Percentiles rank a stretch among this genome's conserved stretches.
Conservation (phyloP, 2,797 vertebrate genomes). For the Scomberomorus guttatus region DNA sequence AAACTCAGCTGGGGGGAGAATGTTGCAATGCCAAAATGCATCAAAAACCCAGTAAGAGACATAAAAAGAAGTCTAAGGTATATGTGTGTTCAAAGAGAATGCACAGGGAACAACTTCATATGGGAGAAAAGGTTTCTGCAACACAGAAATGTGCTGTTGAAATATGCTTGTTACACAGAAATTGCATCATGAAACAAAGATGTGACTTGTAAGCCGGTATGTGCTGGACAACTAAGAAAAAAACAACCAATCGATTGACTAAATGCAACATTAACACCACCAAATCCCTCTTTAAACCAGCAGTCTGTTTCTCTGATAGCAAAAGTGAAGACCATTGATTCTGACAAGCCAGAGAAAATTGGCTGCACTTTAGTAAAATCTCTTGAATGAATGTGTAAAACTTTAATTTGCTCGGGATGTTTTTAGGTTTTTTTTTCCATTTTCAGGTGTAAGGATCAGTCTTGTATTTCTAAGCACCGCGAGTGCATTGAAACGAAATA, state of each 20-base stretch:
- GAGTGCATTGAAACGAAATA: neutral
- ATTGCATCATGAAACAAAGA: slow-evolving; percentile 43
- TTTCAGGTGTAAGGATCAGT: neutral
- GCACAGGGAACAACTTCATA: slow-evolving; percentile 7
- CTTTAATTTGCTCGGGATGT: slow-evolving; percentile 1
- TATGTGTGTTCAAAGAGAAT: slow-evolving; percentile 38
- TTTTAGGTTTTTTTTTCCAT: neutral
- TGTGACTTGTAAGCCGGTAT: neutral
- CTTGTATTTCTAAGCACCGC: neutral
- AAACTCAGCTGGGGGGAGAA: slow-evolving; percentile 5
- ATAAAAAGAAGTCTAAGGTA: slow-evolving; percentile 17
- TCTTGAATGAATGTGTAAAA: slow-evolving; percentile 5
- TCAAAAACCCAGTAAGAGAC: slow-evolving; percentile 28
- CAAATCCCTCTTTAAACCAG: neutral
- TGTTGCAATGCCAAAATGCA: slow-evolving; percentile 23
- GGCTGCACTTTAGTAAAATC: neutral
- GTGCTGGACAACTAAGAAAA: neutral
- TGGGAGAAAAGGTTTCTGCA: slow-evolving; percentile 9
- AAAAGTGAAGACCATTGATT: slow-evolving; percentile 1
- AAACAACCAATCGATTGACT: neutral
- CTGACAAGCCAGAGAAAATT: neutral
- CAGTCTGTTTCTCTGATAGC: neutral
- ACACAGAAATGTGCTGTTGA: slow-evolving; percentile 3
- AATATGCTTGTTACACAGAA: slow-evolving; percentile 47
- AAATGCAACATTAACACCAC: neutral